Base-by-base conservation (phyloP, 92 coral and sea anemone genomes). In the Plumapathes pennacea region DNA sequence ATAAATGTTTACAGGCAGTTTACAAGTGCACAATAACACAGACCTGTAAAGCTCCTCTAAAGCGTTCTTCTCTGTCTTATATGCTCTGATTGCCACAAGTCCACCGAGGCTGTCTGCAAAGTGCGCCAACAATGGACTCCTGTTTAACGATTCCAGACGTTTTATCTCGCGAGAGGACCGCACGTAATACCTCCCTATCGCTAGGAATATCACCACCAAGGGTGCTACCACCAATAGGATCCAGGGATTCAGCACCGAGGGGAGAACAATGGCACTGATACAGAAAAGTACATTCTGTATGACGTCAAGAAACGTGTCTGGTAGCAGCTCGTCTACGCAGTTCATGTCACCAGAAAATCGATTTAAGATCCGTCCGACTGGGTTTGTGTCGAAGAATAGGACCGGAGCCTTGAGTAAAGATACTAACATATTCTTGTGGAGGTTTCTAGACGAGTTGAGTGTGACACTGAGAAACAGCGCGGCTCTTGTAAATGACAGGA, bases 381-480 rank as follows among this genome's bases (percentile, higher is more conserved):
- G 63, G 40, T 48, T 56, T 32, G 63, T 56, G 63, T 56, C 63
- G 33, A 37, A 56, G 40, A 56, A 56, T 23, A 46, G 17, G 24
- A 56, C 45, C 8, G 49, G 48, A 22, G 63, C 63, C 10, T 36
- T 56, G 20, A 56, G 63, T 28, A 56, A 32, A 25, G 63, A 27
- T 12, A 14, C n/a, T 15, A 56, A 48, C 63, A 56, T 56, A 11
- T 48, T 56, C 8, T 81, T 57, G 67, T 86, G 95, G 5, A 86
- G 57, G 22, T 41, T 60, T 46, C 69, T 74, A 2, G 95, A 86
- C 8, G 95, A 70, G 19, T 36, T 65, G 24, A 81, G 60, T 11
- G 61, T 43, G 48, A 86, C 71, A 23, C 57, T 18, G 53, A 81
- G 81, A 57, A 76, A 81, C 41, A 81, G 32, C 32, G 64, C 64